Evolutionary conservation across 2,888 invertebrate genomes (phyloP).

Genomic region (Lithophane socia): DNA sequence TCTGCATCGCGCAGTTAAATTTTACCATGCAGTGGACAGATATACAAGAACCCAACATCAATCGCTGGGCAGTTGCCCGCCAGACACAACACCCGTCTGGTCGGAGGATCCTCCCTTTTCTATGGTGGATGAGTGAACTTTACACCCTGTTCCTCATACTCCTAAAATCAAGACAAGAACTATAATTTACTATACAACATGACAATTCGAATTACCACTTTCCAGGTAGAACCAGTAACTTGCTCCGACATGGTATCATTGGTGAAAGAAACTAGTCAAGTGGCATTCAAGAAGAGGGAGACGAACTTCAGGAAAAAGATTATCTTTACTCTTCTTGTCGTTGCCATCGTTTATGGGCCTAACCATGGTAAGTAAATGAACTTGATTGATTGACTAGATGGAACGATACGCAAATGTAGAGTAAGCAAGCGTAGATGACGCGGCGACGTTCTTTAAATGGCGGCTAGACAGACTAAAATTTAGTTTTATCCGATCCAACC

Average conservation of each 20-base stretch:
- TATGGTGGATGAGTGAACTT: too few species aligned
- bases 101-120: too few species aligned
- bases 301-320: conserved; percentile 83
- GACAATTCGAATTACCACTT: conserved; percentile 24
- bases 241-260: conserved; percentile 75
- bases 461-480: not conserved
- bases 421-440: not conserved
- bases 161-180: not conserved
- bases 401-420: too few species aligned
- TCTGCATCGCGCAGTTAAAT: too few species aligned
- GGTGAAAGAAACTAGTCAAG: conserved; percentile 86
- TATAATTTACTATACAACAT: not conserved
- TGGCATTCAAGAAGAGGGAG: conserved; percentile 88
- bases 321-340: conserved; percentile 84
- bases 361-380: conserved; percentile 83
- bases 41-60: too few species aligned
- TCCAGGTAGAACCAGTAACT: conserved; percentile 78
- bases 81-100: too few species aligned
- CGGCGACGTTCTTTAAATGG: not conserved
- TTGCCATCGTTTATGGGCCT: conserved; percentile 88
- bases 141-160: too few species aligned
- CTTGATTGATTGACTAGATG: not conserved
- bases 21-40: too few species aligned
- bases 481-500: not conserved
- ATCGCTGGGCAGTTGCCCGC: too few species aligned